Evolutionary conservation across 2,888 invertebrate species (phyloP).

Genomic region (Oasisia sp.): DNA sequence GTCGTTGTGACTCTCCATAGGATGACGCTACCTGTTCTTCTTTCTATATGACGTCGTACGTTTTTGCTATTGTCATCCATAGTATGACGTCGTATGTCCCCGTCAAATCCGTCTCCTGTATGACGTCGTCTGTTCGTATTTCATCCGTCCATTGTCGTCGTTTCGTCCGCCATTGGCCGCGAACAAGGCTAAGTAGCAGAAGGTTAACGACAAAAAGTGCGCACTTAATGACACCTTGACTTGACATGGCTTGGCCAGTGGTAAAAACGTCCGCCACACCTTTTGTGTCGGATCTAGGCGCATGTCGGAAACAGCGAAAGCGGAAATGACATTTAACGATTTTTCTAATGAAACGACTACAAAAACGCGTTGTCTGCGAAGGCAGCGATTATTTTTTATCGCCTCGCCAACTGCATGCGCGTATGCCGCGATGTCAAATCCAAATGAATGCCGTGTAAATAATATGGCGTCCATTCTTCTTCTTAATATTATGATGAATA

Average conservation of each 20-base stretch:
- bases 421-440: not conserved
- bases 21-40: too few species aligned
- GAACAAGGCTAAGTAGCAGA: not conserved
- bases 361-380: not conserved
- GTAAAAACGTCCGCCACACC: not conserved
- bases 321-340: slow-evolving; percentile 3
- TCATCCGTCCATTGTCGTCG: too few species aligned
- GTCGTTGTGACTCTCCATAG: too few species aligned
- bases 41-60: too few species aligned
- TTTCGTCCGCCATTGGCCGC: not conserved
- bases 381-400: not conserved
- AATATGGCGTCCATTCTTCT: not conserved
- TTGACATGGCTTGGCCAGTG: not conserved
- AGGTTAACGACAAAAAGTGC: not conserved
- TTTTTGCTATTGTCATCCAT: too few species aligned
- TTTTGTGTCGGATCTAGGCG: not conserved
- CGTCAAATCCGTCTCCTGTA: too few species aligned
- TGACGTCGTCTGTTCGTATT: too few species aligned
- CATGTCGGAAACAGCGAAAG: not conserved
- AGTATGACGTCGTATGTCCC: too few species aligned
- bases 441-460: not conserved
- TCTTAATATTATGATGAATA: too few species aligned
- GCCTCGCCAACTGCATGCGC: not conserved
- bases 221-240: not conserved
- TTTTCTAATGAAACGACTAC: not conserved